Evolutionary conservation across 2,888 invertebrate species (phyloP).

Genomic region (Auanema freiburgensis): DNA sequence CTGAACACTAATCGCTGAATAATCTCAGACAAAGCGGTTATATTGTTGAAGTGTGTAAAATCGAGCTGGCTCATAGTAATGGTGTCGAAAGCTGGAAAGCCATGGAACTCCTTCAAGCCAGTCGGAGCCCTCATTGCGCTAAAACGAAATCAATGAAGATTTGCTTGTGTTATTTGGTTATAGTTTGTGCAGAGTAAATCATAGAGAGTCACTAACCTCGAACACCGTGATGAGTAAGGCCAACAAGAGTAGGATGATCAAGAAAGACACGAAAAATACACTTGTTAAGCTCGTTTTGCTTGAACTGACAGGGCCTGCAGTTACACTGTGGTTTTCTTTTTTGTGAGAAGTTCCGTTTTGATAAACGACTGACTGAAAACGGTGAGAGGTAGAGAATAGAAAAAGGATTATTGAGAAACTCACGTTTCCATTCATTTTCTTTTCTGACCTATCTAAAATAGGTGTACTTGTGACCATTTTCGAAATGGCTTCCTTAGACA

Average conservation of each 20-base stretch:
- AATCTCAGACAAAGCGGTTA: background rate
- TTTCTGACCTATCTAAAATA: no score
- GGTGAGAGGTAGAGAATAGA: no score
- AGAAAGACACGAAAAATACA: slow-evolving; percentile 17
- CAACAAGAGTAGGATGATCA: slow-evolving; percentile 20
- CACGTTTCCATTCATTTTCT: no score
- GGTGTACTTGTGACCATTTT: no score
- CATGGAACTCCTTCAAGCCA: slow-evolving; percentile 33
- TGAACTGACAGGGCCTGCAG: no score
- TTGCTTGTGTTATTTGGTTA: no score
- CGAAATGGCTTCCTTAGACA: no score
- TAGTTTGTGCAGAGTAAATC: background rate
- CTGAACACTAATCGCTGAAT: no score
- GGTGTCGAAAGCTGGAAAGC: slow-evolving; percentile 34
- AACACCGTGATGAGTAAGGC: slow-evolving; percentile 20
- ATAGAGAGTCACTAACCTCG: slow-evolving; percentile 16
- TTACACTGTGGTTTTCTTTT: no score
- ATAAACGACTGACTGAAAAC: no score
- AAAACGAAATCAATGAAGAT: slow-evolving; percentile 5
- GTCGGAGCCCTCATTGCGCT: slow-evolving; percentile 24
- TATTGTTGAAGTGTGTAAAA: slow-evolving; percentile 35
- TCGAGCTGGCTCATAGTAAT: slow-evolving; percentile 45
- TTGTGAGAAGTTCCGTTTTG: no score
- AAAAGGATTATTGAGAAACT: no score
- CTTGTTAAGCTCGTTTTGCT: slow-evolving; percentile 10